phyloP scores from a whole-genome alignment of 2,113 vertebrate genomes.

The Centropristis striata region DNA sequence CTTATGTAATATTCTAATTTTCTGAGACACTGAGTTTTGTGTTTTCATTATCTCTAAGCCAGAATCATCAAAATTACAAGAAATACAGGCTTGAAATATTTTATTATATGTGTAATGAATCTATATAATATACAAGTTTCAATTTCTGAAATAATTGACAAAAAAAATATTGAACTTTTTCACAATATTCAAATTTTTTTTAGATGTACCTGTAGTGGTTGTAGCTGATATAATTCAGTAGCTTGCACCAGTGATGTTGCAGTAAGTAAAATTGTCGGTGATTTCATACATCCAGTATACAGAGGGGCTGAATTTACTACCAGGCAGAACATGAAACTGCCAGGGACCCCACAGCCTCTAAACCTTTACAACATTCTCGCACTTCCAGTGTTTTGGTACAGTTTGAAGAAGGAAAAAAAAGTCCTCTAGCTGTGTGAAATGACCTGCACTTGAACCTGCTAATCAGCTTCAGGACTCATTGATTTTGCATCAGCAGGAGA shows the following conservation, averaged over 20 bases:
- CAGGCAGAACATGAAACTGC: not conserved
- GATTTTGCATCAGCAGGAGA: conserved; percentile 58
- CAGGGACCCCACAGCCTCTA: not conserved
- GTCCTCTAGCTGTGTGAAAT: conserved; percentile 51
- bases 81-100: too few relatives aligned
- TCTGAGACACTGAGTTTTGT: too few relatives aligned
- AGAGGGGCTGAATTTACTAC: too few relatives aligned
- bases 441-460: conserved; percentile 74
- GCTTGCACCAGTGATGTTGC: not conserved
- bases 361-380: not conserved
- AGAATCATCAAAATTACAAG: too few relatives aligned
- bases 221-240: not conserved
- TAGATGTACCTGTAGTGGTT: too few relatives aligned
- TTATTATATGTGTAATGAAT: too few relatives aligned
- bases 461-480: conserved; percentile 71
- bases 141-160: too few relatives aligned
- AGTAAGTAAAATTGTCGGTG: not conserved
- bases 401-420: not conserved
- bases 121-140: too few relatives aligned
- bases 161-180: too few relatives aligned
- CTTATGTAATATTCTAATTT: too few relatives aligned
- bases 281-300: not conserved
- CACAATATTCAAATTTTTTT: too few relatives aligned
- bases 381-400: not conserved
- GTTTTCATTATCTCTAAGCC: too few relatives aligned